Percentiles rank a stretch among this genome's conserved stretches.
phyloP scores from a whole-genome alignment of 1,140 invertebrate species.

The Forficula auricularia region DNA sequence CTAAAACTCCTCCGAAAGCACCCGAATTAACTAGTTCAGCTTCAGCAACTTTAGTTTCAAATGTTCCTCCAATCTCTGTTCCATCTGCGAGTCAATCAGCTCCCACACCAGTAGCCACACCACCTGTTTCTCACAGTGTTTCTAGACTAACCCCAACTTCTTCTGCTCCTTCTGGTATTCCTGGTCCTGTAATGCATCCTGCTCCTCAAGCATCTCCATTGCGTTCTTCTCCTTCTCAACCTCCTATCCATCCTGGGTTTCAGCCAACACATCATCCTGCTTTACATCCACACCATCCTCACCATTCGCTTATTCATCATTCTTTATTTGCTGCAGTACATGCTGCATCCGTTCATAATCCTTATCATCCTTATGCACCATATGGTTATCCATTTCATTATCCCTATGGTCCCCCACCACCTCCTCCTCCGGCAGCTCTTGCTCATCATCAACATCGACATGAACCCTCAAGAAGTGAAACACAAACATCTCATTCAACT shows the following conservation, averaged over 20 bases:
- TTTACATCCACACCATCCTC: conserved; percentile 9
- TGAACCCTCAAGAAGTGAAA: conserved; percentile 15
- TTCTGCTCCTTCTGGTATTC: conserved; percentile 34
- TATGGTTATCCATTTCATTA: conserved; percentile 44
- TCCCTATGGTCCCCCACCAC: conserved; percentile 43
- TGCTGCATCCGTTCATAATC: conserved; percentile 24
- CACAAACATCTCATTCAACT: conserved; percentile 20
- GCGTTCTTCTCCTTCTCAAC: conserved; percentile 32
- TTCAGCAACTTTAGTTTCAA: neutral
- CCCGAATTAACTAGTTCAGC: neutral
- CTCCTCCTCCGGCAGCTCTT: conserved; percentile 51
- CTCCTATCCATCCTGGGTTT: conserved; percentile 28
- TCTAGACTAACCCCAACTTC: conserved; percentile 37
- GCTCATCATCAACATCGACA: conserved; percentile 29
- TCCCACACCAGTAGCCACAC: neutral
- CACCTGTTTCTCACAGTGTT: conserved; percentile 13
- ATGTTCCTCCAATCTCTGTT: conserved; percentile 23
- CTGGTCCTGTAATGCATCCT: conserved; percentile 49
- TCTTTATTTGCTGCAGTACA: conserved; percentile 45
- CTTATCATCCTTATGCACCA: conserved; percentile 43
- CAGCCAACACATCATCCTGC: conserved; percentile 7
- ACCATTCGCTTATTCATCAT: conserved; percentile 43
- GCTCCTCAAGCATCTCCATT: conserved; percentile 41
- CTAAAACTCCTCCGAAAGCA: neutral
- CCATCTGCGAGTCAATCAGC: conserved; percentile 27